Evolutionary conservation across 2,888 invertebrate species (phyloP), one percentile per base, ranked within the genome.

Genomic region (Petrophora chlorosata): DNA sequence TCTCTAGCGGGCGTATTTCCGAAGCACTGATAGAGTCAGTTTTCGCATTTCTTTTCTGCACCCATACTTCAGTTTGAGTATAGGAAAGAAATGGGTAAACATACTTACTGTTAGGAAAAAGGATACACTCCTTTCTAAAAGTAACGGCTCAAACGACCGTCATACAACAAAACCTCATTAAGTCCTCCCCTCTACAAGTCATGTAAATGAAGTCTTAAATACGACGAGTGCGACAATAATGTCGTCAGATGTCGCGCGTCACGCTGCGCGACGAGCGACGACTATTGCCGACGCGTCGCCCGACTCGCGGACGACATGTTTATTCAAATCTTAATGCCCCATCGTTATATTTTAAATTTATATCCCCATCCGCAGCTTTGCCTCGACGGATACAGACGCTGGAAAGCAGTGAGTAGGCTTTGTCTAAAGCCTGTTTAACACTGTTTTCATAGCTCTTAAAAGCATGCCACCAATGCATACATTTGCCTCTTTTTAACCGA

Each of bases 321-420:
- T 86, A 86, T 87, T 85, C 79, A 85, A 80, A 85, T 82, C 77
- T 79, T 78, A 83, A 80, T 81, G 73, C 73, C 65, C 62, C 64
- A 66, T 74, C 80, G 73, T 82, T 81, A 84, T 85, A 82, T 82
- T 79, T 77, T 65, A 79, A 80, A 82, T 80, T 80, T 85, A 83
- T 78, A 65, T 63, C 67, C 71, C 30, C 26, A 46, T 46, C 42
- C 44, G 45, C 33, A 46, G 49, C 42, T 42, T 45, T 52, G 26
- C 23, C 29, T 32, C 12, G 17, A 9, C 9, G 36, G 17, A 28
- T 26, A 8, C 16, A 9, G 9, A 17, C 7, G 19, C 8, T 30
- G 15, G 28, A 34, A 33, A 0, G 8, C 47, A 41, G 47, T 47
- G 13, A 2, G 16, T 14, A 1, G 23, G 14, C 3, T 45, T 25